Evolutionary conservation across 2,888 invertebrate genomes (phyloP).

Genomic region (Athalia rosae): DNA sequence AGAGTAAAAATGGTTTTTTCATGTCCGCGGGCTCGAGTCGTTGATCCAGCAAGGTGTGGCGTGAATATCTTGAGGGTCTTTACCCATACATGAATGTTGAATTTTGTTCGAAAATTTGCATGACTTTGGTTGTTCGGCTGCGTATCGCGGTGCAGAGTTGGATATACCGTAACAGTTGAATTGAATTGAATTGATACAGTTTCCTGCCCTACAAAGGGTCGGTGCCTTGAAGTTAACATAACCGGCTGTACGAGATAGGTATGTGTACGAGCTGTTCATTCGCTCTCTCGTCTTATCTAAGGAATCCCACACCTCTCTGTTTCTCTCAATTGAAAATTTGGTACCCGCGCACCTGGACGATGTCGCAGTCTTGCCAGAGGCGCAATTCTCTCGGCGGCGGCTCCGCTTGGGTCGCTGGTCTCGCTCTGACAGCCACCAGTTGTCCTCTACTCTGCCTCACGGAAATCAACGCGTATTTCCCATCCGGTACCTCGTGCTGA

Average conservation of each 20-base stretch:
- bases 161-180: no score
- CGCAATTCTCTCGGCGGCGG: constrained; percentile 73
- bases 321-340: not conserved
- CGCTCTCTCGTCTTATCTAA: not conserved
- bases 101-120: constrained; percentile 22
- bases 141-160: no score
- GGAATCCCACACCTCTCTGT: no score
- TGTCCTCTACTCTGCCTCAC: constrained; percentile 91
- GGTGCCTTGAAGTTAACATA: not conserved
- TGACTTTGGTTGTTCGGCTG: not conserved
- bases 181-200: constrained; percentile 34
- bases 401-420: constrained; percentile 80
- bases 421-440: constrained; percentile 88
- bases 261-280: not conserved
- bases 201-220: constrained; percentile 16
- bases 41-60: not conserved
- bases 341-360: constrained; percentile 79
- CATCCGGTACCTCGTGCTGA: constrained; percentile 88
- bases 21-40: no score
- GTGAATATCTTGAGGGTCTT: constrained; percentile 2
- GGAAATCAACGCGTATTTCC: constrained; percentile 91
- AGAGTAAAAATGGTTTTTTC: no score
- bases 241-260: not conserved
- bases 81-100: constrained; percentile 21
- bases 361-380: constrained; percentile 90